Conservation (phyloP, 2,113 vertebrate species). For the Corapipo altera region DNA sequence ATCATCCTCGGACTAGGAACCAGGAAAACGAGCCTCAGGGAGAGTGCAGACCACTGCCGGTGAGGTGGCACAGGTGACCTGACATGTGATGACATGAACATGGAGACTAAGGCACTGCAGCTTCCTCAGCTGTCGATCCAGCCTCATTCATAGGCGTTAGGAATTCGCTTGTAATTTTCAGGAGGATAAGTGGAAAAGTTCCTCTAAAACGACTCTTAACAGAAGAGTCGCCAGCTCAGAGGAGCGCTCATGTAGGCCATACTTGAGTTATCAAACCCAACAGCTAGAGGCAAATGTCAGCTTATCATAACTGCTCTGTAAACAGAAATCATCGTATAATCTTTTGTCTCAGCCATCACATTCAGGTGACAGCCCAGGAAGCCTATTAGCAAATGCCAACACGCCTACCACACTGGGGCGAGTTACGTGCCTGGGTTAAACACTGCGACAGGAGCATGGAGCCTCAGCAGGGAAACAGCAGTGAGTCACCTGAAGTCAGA, state of each 20-base stretch:
- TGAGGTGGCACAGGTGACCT: fast-evolving
- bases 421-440: slow-evolving; percentile 1
- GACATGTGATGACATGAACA: background rate
- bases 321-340: slow-evolving; percentile 41
- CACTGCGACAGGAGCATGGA: background rate
- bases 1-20: fast-evolving
- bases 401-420: background rate
- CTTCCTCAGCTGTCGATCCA: background rate
- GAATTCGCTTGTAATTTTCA: background rate
- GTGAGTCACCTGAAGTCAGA: slow-evolving; percentile 53
- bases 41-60: fast-evolving
- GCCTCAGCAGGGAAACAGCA: slow-evolving; percentile 43
- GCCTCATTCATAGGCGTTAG: background rate
- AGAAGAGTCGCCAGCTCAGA: background rate
- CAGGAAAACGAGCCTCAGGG: fast-evolving
- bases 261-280: slow-evolving; percentile 32
- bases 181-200: background rate
- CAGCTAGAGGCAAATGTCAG: slow-evolving; percentile 44
- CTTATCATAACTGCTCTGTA: slow-evolving; percentile 37
- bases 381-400: slow-evolving; percentile 50
- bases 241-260: background rate
- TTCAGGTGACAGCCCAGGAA: slow-evolving; percentile 43
- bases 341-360: slow-evolving; percentile 38
- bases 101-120: background rate
- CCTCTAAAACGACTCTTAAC: background rate